Conservation (phyloP, 2,797 vertebrate species). For the Takifugu ocellatus region DNA sequence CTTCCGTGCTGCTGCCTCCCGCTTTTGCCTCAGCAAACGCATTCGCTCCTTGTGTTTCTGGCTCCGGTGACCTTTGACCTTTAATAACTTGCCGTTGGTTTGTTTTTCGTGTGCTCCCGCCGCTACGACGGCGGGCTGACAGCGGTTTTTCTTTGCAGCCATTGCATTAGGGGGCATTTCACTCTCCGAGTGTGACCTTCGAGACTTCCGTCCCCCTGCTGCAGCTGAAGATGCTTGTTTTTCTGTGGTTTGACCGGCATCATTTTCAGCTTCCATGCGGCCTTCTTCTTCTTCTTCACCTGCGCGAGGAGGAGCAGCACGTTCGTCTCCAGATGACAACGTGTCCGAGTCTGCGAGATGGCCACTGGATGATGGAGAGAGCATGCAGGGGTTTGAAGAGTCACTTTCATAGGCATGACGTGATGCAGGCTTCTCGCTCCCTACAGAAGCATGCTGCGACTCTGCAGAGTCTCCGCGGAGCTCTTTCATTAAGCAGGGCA, state of each 20-base stretch:
- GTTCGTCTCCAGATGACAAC: constrained; percentile 90
- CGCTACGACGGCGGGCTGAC: constrained; percentile 57
- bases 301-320: constrained; percentile 57
- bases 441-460: constrained; percentile 86
- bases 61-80: constrained; percentile 90
- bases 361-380: constrained; percentile 96
- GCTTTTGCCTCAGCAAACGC: constrained; percentile 91
- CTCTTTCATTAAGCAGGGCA: constrained; percentile 94
- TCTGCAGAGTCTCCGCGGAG: constrained; percentile 88
- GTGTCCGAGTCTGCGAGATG: constrained; percentile 97
- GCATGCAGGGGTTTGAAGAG: constrained; percentile 95
- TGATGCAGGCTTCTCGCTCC: constrained; percentile 82
- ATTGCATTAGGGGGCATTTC: constrained; percentile 84
- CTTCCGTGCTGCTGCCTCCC: constrained; percentile 93
- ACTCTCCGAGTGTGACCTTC: constrained; percentile 91
- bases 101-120: constrained; percentile 86
- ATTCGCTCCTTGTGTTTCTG: constrained; percentile 98
- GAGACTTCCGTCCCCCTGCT: constrained; percentile 84
- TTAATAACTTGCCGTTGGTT: constrained; percentile 84
- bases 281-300: constrained; percentile 68
- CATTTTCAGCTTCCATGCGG: constrained; percentile 65
- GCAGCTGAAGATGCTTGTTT: constrained; percentile 53
- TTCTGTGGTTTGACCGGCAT: constrained; percentile 64
- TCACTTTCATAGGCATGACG: constrained; percentile 88
- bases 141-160: constrained; percentile 97